Conservation (phyloP, 2,888 invertebrate species). For the Asteroscopus sphinx region DNA sequence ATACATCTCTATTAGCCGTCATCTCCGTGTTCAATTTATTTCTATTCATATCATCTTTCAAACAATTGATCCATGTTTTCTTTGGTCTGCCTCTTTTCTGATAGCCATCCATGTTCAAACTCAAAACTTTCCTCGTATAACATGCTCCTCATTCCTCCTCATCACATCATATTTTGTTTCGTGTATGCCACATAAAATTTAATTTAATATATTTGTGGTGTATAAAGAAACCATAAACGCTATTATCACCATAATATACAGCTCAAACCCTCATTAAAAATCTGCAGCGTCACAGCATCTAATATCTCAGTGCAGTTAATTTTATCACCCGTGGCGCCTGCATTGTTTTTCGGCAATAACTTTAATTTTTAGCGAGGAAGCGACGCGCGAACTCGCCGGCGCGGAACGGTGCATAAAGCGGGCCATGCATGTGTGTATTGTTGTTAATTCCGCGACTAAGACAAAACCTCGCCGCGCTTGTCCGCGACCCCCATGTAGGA, state of each 20-base stretch:
- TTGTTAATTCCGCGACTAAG: conserved; percentile 65
- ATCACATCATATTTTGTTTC: too few relatives aligned
- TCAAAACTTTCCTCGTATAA: too few relatives aligned
- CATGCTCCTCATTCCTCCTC: too few relatives aligned
- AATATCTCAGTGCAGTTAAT: conserved; percentile 52
- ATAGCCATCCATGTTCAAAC: too few relatives aligned
- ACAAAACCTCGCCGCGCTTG: conserved; percentile 56
- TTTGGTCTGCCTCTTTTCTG: too few relatives aligned
- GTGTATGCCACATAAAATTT: too few relatives aligned
- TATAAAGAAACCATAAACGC: background rate
- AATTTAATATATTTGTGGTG: too few relatives aligned
- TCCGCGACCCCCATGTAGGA: conserved; percentile 59
- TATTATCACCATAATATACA: conserved; percentile 22
- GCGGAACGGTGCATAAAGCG: conserved; percentile 46
- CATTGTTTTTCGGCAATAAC: conserved; percentile 54
- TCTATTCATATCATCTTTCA: too few relatives aligned
- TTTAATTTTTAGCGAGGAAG: conserved; percentile 55
- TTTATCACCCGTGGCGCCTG: conserved; percentile 48
- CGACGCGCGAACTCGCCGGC: conserved; percentile 35
- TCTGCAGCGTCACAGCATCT: conserved; percentile 28
- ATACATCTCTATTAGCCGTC: too few relatives aligned
- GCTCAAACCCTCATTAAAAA: conserved; percentile 32
- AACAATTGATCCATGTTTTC: too few relatives aligned
- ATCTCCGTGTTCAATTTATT: too few relatives aligned
- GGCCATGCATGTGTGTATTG: conserved; percentile 57